Percentiles rank a stretch among this genome's conserved stretches.
Conservation (phyloP, 92 coral and sea anemone genomes). For the Phymanthus crucifer region DNA sequence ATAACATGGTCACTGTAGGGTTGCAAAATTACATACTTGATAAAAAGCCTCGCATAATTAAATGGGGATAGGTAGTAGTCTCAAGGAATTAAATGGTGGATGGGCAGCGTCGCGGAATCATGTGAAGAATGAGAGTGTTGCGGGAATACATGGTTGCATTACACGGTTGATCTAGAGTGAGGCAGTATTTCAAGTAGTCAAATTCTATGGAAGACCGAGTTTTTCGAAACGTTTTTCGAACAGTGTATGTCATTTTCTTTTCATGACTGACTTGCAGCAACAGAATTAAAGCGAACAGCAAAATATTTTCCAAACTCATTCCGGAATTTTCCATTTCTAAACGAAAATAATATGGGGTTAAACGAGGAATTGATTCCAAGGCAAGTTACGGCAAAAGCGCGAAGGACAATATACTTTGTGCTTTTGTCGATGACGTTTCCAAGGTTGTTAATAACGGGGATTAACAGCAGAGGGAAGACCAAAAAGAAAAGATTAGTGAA, state of each 20-base stretch:
- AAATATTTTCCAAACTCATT: not conserved
- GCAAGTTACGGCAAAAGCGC: not conserved
- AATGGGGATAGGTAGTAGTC: no score
- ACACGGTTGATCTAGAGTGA: no score
- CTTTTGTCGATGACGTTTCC: not conserved
- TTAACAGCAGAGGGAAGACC: conserved; percentile 18
- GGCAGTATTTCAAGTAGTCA: no score
- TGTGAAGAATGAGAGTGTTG: no score
- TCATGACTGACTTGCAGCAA: not conserved
- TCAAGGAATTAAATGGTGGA: no score
- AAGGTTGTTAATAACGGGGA: not conserved
- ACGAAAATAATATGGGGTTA: conserved; percentile 17
- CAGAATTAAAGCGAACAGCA: not conserved
- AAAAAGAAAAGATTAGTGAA: conserved; percentile 42
- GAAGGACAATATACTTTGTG: not conserved
- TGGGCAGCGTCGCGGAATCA: no score
- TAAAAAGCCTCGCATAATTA: no score
- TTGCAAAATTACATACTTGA: no score
- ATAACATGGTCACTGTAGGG: no score
- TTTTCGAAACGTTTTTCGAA: no score
- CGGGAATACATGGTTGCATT: no score
- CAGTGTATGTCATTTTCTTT: not conserved
- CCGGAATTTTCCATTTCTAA: conserved; percentile 19
- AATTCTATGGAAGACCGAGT: no score
- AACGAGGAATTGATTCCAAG: not conserved